Percentiles rank a stretch among this genome's conserved stretches.
These are phyloP conservation scores for Neoseiulus cucumeris DNA, from an alignment of 1,140 invertebrate genomes.

Conservation along the genomic window DNA sequence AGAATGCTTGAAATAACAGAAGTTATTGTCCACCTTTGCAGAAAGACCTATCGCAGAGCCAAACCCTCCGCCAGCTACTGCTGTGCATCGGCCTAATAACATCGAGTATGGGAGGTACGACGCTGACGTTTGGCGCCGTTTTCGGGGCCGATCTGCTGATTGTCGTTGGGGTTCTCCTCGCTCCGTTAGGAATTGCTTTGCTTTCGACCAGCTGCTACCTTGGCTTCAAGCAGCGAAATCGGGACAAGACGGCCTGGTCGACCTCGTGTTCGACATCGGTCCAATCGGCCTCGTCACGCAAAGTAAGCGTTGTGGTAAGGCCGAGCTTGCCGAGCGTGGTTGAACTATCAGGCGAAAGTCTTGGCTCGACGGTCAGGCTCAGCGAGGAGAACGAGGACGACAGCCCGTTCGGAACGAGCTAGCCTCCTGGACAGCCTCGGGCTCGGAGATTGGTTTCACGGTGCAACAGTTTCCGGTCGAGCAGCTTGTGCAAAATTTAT, in stretches of 20 bases:
- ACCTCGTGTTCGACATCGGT: not conserved
- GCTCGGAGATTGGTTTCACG: no score
- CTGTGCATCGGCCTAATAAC: not conserved
- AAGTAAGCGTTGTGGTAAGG: not conserved
- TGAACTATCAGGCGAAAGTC: not conserved
- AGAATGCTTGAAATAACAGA: no score
- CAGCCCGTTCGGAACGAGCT: not conserved
- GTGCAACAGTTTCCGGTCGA: no score
- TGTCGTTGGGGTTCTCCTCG: not conserved
- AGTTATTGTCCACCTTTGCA: not conserved
- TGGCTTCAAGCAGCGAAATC: not conserved
- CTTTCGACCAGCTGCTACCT: not conserved
- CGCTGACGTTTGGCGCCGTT: not conserved
- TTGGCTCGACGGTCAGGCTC: not conserved
- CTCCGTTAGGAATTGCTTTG: not conserved
- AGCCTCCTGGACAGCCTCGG: no score
- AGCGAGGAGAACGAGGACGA: not conserved
- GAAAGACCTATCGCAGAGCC: not conserved
- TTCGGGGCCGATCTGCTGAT: not conserved
- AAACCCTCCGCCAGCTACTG: not conserved
- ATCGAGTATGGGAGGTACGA: not conserved
- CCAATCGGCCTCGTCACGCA: slow-evolving; percentile 2
- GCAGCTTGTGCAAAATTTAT: no score
- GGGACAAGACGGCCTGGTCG: not conserved
- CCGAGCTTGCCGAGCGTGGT: slow-evolving; percentile 1